These are phyloP conservation scores for Stenoptilia bipunctidactyla DNA, from an alignment of 2,888 invertebrate species.

Conservation along the genomic window DNA sequence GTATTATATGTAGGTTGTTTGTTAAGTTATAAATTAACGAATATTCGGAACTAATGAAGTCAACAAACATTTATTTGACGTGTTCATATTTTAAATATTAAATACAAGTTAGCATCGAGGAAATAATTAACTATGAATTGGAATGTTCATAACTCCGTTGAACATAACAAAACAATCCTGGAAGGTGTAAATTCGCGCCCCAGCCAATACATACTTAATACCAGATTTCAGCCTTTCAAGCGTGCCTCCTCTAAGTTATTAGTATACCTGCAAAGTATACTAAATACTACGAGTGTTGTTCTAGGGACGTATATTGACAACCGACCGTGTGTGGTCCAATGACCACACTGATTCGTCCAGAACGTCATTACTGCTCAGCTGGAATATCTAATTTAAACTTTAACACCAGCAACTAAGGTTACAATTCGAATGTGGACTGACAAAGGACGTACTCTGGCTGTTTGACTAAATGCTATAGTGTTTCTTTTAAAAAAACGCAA, in stretches of 20 bases:
- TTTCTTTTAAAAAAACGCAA: constrained; percentile 43
- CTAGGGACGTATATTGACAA: constrained; percentile 57
- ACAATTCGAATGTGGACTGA: constrained; percentile 7
- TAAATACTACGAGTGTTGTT: constrained; percentile 64
- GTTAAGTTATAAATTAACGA: no score
- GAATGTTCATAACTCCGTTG: no score
- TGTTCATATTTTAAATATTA: no score
- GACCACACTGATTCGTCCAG: constrained; percentile 15
- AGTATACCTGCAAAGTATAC: constrained; percentile 64
- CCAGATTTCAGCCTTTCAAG: not conserved
- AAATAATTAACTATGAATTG: no score
- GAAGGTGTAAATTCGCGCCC: no score
- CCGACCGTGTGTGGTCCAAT: constrained; percentile 63
- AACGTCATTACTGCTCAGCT: not conserved
- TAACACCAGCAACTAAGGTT: constrained; percentile 20
- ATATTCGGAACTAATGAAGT: no score
- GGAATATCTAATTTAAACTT: constrained; percentile 19
- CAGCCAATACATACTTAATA: no score
- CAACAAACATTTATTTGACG: no score
- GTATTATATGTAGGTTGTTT: no score
- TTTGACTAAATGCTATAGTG: constrained; percentile 46
- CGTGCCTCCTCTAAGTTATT: constrained; percentile 42
- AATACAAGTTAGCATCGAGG: no score
- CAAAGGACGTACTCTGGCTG: constrained; percentile 11
- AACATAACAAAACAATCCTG: no score